These are phyloP conservation scores for Sipunculus nudus DNA, from an alignment of 2,888 invertebrate species.

Conservation along the genomic window DNA sequence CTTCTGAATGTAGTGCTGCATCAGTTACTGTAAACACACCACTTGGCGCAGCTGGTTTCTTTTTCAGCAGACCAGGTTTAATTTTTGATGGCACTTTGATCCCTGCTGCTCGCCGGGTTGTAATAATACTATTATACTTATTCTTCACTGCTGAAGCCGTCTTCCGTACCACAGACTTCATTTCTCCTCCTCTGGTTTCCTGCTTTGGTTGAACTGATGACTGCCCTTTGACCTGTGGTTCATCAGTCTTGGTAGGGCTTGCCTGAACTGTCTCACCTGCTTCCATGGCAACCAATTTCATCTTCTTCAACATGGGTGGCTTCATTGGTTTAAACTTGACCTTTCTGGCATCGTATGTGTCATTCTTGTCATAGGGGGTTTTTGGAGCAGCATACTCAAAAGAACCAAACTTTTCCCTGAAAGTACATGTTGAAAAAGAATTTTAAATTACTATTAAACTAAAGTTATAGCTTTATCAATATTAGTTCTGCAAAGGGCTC, in stretches of 20 bases:
- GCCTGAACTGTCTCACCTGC: neutral
- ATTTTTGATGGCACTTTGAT: conserved; percentile 27
- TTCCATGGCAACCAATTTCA: neutral
- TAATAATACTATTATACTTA: conserved; percentile 53
- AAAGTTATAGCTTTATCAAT: too few species aligned
- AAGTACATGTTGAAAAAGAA: conserved; percentile 17
- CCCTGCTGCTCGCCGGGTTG: conserved; percentile 30
- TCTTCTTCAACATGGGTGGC: too few species aligned
- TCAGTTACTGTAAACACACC: conserved; percentile 1
- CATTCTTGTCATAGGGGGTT: conserved; percentile 71
- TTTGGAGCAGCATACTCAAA: conserved; percentile 80
- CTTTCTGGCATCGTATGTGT: conserved; percentile 39
- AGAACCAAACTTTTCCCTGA: conserved; percentile 74
- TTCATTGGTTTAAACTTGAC: neutral
- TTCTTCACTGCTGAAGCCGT: conserved; percentile 55
- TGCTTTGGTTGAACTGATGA: neutral
- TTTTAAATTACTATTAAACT: too few species aligned
- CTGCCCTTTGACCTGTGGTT: neutral
- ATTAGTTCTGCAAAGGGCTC: too few species aligned
- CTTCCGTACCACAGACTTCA: conserved; percentile 26
- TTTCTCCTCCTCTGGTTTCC: neutral
- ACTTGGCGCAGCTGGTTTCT: too few species aligned
- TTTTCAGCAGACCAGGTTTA: too few species aligned
- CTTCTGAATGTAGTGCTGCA: neutral
- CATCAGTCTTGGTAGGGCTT: neutral